Percentiles rank a stretch among this genome's conserved stretches.
Evolutionary conservation across 2,113 vertebrate genomes (phyloP).

Genomic region (Thomomys bottae): DNA sequence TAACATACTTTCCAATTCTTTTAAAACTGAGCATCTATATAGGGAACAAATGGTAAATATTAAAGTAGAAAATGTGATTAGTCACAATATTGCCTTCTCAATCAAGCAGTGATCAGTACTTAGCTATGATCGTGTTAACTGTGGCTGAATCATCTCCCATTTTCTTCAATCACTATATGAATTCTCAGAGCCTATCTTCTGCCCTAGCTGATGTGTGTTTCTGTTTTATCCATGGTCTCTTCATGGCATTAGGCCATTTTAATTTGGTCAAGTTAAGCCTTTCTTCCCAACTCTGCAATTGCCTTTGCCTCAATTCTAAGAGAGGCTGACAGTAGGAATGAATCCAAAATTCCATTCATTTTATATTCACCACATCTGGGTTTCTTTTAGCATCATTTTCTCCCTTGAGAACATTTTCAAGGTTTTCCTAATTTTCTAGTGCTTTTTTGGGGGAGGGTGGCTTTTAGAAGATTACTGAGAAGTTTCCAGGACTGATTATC

Average conservation of each 20-base stretch:
- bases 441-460: background rate
- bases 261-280: conserved; percentile 80
- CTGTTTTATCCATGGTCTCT: conserved; percentile 75
- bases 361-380: conserved; percentile 81
- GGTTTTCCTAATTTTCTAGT: conserved; percentile 79
- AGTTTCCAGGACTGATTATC: conserved; percentile 71
- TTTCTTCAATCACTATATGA: conserved; percentile 23
- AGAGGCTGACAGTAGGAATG: conserved; percentile 81
- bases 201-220: conserved; percentile 69
- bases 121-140: background rate
- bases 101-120: background rate
- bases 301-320: conserved; percentile 82
- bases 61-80: conserved; percentile 65
- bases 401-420: conserved; percentile 81
- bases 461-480: conserved; percentile 70
- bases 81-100: conserved; percentile 13
- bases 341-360: conserved; percentile 82
- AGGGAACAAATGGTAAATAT: conserved; percentile 55
- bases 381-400: conserved; percentile 81
- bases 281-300: conserved; percentile 82
- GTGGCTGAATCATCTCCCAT: background rate
- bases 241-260: conserved; percentile 79
- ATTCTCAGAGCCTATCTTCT: conserved; percentile 47
- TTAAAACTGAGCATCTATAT: conserved; percentile 54
- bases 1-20: conserved; percentile 33